Base-by-base conservation (phyloP, 2,888 invertebrate genomes). In the Zaprionus obscuricornis region DNA sequence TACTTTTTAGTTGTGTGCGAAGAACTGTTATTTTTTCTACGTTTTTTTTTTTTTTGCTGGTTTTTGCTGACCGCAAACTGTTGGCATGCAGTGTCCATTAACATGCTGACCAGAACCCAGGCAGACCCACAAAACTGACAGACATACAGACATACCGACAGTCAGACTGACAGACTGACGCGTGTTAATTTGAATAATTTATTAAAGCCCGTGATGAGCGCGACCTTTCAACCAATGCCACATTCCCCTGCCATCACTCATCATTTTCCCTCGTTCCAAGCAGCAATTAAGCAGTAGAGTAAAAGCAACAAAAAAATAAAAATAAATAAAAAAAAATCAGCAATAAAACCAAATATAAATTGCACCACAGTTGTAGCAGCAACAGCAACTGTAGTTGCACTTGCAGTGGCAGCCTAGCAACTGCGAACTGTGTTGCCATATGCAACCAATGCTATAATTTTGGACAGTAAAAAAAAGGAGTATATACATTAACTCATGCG, bases 151-250 rank as follows among this genome's bases (percentile, higher is more conserved):
- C 17, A 14, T 37, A 8, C 43, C 33, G 54, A 50, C 56, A 17
- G 73, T 10, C 54, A 16, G 56, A 54, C 63, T 70, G 68, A 26
- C 34, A 1, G 18, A 33, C 52, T 59, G 52, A 52, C 39, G 85
- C 68, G 84, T 87, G 88, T 87, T 88, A 88, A 87, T 88, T 88
- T 88, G 83, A 88, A 87, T 88, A 88, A 85, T 86, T 85, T 86
- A 87, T 85, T 87, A 87, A 82, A 78, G 75, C 69, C 75, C 74
- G 76, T 88, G 88, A 86, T 75, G 78, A 79, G 86, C 74, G 74
- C 74, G 66, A 70, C 77, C 71, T 85, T 81, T 75, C 77, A 77
- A 59, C 81, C 66, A 51, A 52, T 62, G 39, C 24, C 31, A 7
- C 42, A n/a, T 33, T 29, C 31, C 34, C 29, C 7, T 14, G 17